phyloP scores from a whole-genome alignment of 2,888 invertebrate genomes.

The Gari tellinella region DNA sequence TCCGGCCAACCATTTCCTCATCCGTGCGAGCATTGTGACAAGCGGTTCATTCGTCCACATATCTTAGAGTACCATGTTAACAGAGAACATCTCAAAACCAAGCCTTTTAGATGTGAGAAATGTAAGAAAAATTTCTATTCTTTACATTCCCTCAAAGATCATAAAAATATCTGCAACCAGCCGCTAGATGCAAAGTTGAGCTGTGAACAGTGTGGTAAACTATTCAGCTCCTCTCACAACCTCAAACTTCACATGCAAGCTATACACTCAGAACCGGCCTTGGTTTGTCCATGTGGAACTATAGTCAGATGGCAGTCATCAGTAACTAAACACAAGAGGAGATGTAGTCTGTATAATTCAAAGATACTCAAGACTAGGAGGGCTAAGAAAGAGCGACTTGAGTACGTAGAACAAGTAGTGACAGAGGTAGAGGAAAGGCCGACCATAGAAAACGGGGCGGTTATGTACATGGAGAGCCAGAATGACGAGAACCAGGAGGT shows the following conservation, averaged over 20 bases:
- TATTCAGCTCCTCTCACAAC: constrained; percentile 19
- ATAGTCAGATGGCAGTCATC: constrained; percentile 43
- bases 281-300: constrained; percentile 34
- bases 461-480: not conserved
- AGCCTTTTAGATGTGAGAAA: constrained; percentile 29
- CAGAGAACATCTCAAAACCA: constrained; percentile 26
- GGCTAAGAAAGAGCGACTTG: not conserved
- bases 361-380: not conserved
- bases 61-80: constrained; percentile 39
- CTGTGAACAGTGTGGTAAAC: constrained; percentile 33
- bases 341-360: constrained; percentile 19
- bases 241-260: constrained; percentile 41
- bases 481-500: not conserved
- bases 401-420: not conserved
- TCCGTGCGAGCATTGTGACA: constrained; percentile 25
- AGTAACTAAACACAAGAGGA: constrained; percentile 43
- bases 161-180: constrained; percentile 15
- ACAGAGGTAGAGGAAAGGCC: not conserved
- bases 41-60: constrained; percentile 27
- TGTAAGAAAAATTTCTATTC: constrained; percentile 28
- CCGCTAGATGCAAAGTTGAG: constrained; percentile 14
- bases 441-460: not conserved
- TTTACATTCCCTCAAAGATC: constrained; percentile 2
- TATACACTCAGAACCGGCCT: constrained; percentile 28
- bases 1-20: not conserved